phyloP scores from a whole-genome alignment of 2,888 invertebrate genomes.

The Osedax frankpressi region DNA sequence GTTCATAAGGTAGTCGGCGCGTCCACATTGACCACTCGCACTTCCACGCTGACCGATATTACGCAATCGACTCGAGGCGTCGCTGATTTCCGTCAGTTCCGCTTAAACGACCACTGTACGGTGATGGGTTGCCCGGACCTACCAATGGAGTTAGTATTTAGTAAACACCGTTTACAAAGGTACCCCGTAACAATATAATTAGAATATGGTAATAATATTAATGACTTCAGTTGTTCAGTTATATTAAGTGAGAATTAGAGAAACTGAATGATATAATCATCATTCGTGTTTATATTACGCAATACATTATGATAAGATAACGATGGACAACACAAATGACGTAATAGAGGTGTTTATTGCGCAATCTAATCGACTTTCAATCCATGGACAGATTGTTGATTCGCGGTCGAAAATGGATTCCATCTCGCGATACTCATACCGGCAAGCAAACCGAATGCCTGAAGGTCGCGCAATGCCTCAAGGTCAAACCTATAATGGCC shows the following conservation, averaged over 20 bases:
- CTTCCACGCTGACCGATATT: conserved; percentile 40
- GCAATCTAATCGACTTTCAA: too few species aligned
- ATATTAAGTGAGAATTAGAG: too few species aligned
- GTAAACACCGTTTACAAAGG: too few species aligned
- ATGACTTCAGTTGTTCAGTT: too few species aligned
- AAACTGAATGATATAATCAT: too few species aligned
- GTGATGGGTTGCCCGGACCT: conserved; percentile 37
- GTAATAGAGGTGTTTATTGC: too few species aligned
- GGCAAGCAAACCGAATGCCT: conserved; percentile 30
- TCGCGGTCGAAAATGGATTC: conserved; percentile 33
- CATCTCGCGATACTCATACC: conserved; percentile 24
- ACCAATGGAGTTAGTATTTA: conserved; percentile 34
- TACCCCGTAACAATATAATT: too few species aligned
- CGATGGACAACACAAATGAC: too few species aligned
- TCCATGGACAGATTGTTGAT: conserved; percentile 30
- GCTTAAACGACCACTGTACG: conserved; percentile 33
- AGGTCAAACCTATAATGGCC: conserved; percentile 32
- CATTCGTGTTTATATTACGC: too few species aligned
- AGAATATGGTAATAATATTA: too few species aligned
- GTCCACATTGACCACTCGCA: conserved; percentile 35
- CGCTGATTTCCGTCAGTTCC: conserved; percentile 36
- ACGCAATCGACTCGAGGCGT: conserved; percentile 31
- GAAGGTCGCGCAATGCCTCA: conserved; percentile 32
- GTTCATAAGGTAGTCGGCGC: conserved; percentile 35
- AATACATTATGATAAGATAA: too few species aligned